Conservation (phyloP, 2,888 invertebrate species). For the Xestobium rufovillosum region DNA sequence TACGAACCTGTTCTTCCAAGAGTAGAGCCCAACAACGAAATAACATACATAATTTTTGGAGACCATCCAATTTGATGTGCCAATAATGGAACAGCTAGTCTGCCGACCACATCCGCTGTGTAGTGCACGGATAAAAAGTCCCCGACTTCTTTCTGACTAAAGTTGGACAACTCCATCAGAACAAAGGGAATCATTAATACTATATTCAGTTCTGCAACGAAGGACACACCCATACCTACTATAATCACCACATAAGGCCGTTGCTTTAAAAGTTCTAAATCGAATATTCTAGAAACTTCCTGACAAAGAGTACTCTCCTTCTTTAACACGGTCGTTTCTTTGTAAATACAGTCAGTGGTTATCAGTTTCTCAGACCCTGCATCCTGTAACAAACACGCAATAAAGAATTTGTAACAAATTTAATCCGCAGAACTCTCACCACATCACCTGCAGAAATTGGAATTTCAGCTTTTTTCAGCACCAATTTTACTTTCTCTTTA, state of each 20-base stretch:
- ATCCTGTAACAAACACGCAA: no score
- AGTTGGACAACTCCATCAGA: slow-evolving; percentile 37
- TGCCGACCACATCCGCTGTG: slow-evolving; percentile 38
- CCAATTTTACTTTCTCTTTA: slow-evolving; percentile 8
- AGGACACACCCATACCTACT: slow-evolving; percentile 42
- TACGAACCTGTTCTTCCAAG: slow-evolving; percentile 39
- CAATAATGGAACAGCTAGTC: slow-evolving; percentile 38
- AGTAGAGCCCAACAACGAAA: slow-evolving; percentile 37
- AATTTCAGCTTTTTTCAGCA: slow-evolving; percentile 5
- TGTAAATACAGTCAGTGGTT: no score
- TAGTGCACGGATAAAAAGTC: slow-evolving; percentile 40
- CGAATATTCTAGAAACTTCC: slow-evolving; percentile 32
- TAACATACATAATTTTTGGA: slow-evolving; percentile 38
- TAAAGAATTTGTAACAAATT: background rate
- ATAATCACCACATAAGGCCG: slow-evolving; percentile 32
- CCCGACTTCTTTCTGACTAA: slow-evolving; percentile 36
- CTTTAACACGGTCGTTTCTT: slow-evolving; percentile 31
- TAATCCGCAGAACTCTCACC: no score
- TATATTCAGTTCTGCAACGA: slow-evolving; percentile 45
- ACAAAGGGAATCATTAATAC: slow-evolving; percentile 45
- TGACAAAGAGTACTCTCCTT: slow-evolving; percentile 20
- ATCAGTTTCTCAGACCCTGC: no score
- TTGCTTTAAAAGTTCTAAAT: slow-evolving; percentile 36
- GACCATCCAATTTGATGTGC: slow-evolving; percentile 34
- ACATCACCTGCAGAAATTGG: background rate